Evolutionary conservation across 1,140 invertebrate species (phyloP), one percentile per base, ranked within the genome.

Genomic region (Fopius arisanus): DNA sequence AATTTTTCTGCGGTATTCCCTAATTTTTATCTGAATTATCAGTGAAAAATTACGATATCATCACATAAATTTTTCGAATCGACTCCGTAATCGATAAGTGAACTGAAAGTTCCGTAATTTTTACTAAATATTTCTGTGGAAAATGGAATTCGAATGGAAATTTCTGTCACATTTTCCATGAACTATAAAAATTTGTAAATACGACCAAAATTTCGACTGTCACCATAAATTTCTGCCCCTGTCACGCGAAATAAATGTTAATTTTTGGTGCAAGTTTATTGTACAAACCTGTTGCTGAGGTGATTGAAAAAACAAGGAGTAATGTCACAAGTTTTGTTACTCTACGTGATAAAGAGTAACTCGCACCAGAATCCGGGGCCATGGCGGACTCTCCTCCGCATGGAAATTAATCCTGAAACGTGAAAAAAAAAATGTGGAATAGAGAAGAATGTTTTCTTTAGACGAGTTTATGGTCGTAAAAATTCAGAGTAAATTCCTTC

Each of bases 391-490:
- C 54, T 59, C 23, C 14, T 65, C 62, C 12, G 62, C 62, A 65
- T 65, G 62, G 62, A 65, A 65, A 65, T 65, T 65, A 65, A 65
- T 65, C 29, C 62, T 65, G 29, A 31, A 65, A 65, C 54, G 26
- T 51, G 16, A 23, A 59, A 4, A 48, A 59, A 59, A 59, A 2
- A 26, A 14, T 26, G 23, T 19, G 19, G 10, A 26, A 59, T 59
- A 26, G 19, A 59, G 54, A 12, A 59, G 9, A 59, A 16, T 51
- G 19, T 16, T 14, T n/a, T 59, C 10, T 59, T 28, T 26, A 59
- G 1, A 14, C 9, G 23, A 26, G 14, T 59, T 59, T 59, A 28
- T 26, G 23, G 23, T 59, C 54, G 23, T 59, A 59, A 26, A 28
- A 59, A 26, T n/a, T 48, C n/a, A 3, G 9, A 48, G 9, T 6